These are phyloP conservation scores for Colletes gigas DNA, from an alignment of 1,140 invertebrate species.

Conservation along the genomic window DNA sequence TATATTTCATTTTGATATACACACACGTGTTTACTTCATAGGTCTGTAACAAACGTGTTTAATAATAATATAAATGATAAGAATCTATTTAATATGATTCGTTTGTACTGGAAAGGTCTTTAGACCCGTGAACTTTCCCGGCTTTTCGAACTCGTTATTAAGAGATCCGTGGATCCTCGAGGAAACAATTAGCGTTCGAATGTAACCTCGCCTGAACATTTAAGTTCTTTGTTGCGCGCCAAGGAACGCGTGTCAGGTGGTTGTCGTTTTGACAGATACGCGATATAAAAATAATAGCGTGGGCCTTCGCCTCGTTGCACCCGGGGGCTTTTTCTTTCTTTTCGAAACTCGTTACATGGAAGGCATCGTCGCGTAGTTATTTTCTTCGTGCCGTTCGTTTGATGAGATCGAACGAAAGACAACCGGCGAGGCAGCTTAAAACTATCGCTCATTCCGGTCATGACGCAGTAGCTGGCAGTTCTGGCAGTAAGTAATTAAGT, in stretches of 20 bases:
- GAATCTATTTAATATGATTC: background rate
- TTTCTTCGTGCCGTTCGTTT: constrained; percentile 32
- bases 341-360: background rate
- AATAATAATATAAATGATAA: no score
- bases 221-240: background rate
- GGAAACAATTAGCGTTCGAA: constrained; percentile 19
- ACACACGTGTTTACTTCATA: no score
- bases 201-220: background rate
- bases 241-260: constrained; percentile 8
- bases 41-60: no score
- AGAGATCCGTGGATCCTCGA: background rate
- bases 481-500: constrained; percentile 69
- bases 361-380: constrained; percentile 19
- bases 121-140: background rate
- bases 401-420: constrained; percentile 45
- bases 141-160: background rate
- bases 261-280: constrained; percentile 25
- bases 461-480: constrained; percentile 64
- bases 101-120: background rate
- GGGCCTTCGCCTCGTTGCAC: background rate
- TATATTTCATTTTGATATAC: no score
- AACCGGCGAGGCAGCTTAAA: constrained; percentile 31
- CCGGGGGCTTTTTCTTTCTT: background rate
- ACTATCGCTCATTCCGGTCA: constrained; percentile 59
- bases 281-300: constrained; percentile 16